A percentile compares a stretch with the other conserved stretches of the same genome.
Evolutionary conservation across 2,113 vertebrate genomes (phyloP).

Genomic region (Onychostruthus taczanowskii): DNA sequence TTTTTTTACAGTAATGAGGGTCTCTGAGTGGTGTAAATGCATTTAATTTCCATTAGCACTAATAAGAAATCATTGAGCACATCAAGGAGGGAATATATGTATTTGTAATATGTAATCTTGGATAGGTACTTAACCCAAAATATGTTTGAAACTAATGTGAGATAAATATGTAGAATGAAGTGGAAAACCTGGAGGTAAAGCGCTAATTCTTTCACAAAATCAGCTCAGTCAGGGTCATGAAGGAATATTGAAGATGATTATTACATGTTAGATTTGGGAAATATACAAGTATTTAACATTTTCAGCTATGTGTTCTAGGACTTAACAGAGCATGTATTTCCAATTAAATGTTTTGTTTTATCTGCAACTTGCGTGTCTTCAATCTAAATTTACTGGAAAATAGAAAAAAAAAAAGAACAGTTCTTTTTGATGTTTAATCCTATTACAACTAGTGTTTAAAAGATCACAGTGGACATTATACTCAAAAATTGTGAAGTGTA

Average conservation of each 20-base stretch:
- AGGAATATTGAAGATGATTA: background rate
- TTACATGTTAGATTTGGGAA: background rate
- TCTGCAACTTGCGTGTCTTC: background rate
- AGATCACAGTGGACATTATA: background rate
- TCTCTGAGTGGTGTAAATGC: background rate
- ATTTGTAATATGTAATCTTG: background rate
- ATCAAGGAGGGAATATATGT: background rate
- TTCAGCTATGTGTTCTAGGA: rapidly evolving
- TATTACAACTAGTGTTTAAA: background rate
- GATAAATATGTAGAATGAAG: background rate
- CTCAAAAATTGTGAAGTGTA: background rate
- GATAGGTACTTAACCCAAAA: background rate
- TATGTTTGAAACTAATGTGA: background rate
- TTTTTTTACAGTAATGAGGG: background rate
- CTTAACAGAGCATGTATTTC: background rate
- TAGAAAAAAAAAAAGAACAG: background rate
- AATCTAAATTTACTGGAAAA: background rate
- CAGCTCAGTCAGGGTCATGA: background rate
- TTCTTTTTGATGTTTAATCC: background rate
- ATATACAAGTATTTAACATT: background rate
- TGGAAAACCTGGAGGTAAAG: background rate
- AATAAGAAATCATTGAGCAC: background rate
- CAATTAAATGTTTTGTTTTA: background rate
- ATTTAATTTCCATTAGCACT: background rate
- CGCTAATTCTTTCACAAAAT: background rate